Base-by-base conservation (phyloP, 2,888 invertebrate species). In the Drosophila meridiana region DNA sequence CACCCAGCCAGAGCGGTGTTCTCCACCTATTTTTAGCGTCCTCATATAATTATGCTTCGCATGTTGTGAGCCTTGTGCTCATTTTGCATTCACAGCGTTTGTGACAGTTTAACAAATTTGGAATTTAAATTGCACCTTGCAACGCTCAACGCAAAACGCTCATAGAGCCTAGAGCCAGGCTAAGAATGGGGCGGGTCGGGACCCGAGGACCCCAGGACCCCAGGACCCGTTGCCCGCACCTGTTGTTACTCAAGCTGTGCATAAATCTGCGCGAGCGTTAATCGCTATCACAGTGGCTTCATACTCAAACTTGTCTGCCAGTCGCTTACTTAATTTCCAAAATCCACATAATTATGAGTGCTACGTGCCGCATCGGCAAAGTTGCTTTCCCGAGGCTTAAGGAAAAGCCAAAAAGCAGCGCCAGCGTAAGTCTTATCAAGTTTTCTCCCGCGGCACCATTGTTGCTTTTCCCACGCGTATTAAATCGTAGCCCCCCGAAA, bases 41-140 rank as follows among this genome's bases (percentile, higher is more conserved):
- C 65, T 79, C 75, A 78, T 82, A 80, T 80, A 80, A 80, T 80
- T 81, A 83, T 76, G 77, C 80, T 73, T 74, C 40, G 62, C 83
- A 69, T 80, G 69, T 71, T 83, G 65, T 70, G 66, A 64, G 77
- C 77, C 73, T 69, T 75, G 71, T 77, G 73, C 91, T 88, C 89
- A 89, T 89, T 89, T 91, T 73, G 83, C 78, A 91, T 89, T 90
- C 88, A 89, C 74, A 88, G 78, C 88, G 73, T 69, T 91, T 90
- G 87, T 83, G 89, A 90, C 91, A 90, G 91, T 89, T 89, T 90
- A 89, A 90, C 90, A 91, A 91, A 89, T 91, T 91, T 83, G 73
- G 89, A 91, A 87, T 90, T 90, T 89, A 91, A 89, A 88, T 90
- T 86, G 86, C 88, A 88, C 55, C 78, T 65, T 82, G 85, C 88